Evolutionary conservation across 1,140 invertebrate genomes (phyloP).

Genomic region (Diabrotica virgifera): DNA sequence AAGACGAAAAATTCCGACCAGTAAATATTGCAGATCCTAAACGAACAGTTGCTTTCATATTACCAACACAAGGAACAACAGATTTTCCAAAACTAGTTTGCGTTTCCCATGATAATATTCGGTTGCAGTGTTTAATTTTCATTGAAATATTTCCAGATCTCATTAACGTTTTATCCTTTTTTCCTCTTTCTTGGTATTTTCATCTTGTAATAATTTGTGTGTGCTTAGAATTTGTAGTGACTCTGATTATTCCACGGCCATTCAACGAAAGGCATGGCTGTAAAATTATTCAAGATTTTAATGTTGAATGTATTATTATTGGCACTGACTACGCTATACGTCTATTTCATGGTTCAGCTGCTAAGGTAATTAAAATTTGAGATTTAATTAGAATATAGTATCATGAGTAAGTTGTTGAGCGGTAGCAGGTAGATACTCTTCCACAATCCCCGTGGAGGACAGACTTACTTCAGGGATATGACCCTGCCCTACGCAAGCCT

Average conservation of each 20-base stretch:
- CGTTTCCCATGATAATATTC: constrained; percentile 34
- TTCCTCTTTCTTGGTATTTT: constrained; percentile 33
- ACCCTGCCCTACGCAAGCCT: too few species aligned
- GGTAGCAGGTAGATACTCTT: too few species aligned
- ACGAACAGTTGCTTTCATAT: constrained; percentile 32
- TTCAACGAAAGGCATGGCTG: constrained; percentile 36
- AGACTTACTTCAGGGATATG: too few species aligned
- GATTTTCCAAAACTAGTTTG: constrained; percentile 32
- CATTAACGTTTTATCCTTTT: constrained; percentile 35
- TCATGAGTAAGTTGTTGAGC: background rate
- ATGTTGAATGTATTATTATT: constrained; percentile 31
- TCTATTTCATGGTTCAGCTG: constrained; percentile 27
- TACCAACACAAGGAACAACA: constrained; percentile 33
- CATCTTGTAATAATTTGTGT: constrained; percentile 31
- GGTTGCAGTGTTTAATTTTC: constrained; percentile 25
- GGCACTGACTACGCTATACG: constrained; percentile 29
- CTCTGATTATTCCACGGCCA: constrained; percentile 26
- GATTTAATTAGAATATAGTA: too few species aligned
- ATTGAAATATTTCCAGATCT: constrained; percentile 22
- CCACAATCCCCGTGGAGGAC: too few species aligned
- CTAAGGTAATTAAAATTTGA: constrained; percentile 19
- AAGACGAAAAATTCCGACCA: constrained; percentile 26
- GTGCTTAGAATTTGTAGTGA: constrained; percentile 27
- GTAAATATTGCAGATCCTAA: constrained; percentile 25
- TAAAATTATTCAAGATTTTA: constrained; percentile 37